phyloP scores from a whole-genome alignment of 2,113 vertebrate species.

The Diphyllodes magnificus region DNA sequence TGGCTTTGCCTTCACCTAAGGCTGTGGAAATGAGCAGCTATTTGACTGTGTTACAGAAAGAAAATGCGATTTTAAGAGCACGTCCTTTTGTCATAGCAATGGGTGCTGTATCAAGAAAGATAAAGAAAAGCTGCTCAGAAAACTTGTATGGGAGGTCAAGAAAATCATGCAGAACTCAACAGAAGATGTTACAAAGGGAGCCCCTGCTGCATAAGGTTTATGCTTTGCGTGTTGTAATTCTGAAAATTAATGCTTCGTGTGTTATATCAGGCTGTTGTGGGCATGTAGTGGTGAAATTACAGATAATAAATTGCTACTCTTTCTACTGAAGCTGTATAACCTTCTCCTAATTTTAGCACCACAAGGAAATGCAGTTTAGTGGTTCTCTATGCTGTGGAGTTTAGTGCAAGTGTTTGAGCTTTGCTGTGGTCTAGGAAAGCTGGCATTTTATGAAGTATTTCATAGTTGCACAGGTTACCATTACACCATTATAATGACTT shows the following conservation, averaged over 20 bases:
- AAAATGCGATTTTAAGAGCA: background rate
- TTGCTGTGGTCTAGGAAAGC: background rate
- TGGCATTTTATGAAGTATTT: constrained; percentile 12
- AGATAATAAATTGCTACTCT: background rate
- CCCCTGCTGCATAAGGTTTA: background rate
- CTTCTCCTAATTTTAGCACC: background rate
- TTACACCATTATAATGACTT: background rate
- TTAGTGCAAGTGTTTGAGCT: constrained; percentile 4
- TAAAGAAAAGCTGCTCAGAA: background rate
- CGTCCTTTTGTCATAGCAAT: background rate
- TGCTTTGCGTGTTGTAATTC: background rate
- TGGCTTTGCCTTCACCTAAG: background rate
- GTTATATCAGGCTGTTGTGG: background rate
- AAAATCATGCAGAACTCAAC: background rate
- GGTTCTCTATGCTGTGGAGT: background rate
- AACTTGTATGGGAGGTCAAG: background rate
- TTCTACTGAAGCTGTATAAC: background rate
- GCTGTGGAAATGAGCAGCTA: background rate
- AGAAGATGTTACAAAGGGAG: background rate
- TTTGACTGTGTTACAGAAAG: background rate
- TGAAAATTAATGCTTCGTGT: background rate
- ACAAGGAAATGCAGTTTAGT: background rate
- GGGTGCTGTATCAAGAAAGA: background rate
- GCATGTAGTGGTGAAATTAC: background rate
- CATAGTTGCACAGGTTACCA: background rate